phyloP scores from a whole-genome alignment of 64 coral and sea anemone species.

The Actinia equina region DNA sequence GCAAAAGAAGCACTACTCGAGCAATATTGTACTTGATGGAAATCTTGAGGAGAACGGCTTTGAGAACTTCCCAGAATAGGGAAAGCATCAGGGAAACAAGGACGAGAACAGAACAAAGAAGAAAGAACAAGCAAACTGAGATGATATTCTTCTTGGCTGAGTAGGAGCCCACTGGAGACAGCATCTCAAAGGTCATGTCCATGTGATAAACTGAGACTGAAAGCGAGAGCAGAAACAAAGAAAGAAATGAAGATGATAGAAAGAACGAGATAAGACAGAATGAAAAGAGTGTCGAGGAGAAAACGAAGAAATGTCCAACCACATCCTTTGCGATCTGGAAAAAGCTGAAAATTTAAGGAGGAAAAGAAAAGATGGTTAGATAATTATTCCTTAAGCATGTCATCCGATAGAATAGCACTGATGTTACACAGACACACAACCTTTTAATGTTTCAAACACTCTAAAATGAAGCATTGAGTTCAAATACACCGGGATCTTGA shows the following conservation, averaged over 20 bases:
- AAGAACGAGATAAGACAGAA: constrained; percentile 40
- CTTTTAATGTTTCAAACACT: no score
- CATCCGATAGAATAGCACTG: no score
- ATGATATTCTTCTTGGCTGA: constrained; percentile 18
- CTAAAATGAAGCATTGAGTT: no score
- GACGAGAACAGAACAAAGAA: constrained; percentile 43
- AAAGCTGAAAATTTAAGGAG: constrained; percentile 16
- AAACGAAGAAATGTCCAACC: constrained; percentile 25
- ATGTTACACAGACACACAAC: no score
- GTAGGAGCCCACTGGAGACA: constrained; percentile 37
- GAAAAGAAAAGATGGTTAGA: not conserved
- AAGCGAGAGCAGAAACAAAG: constrained; percentile 57
- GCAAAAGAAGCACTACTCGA: constrained; percentile 24
- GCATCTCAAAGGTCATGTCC: constrained; percentile 71
- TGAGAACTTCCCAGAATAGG: constrained; percentile 65
- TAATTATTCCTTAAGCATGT: no score
- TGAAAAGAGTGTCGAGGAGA: constrained; percentile 11
- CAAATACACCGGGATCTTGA: no score
- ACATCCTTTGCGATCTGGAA: constrained; percentile 15
- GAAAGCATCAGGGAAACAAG: constrained; percentile 32
- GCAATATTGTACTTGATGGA: constrained; percentile 27
- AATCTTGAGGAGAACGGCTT: constrained; percentile 39
- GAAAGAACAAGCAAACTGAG: constrained; percentile 34
- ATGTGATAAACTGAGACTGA: constrained; percentile 56
- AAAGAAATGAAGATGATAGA: constrained; percentile 43